A percentile compares a stretch with the other conserved stretches of the same genome.
phyloP scores from a whole-genome alignment of 2,888 invertebrate species.

The Drosophila subsilvestris region DNA sequence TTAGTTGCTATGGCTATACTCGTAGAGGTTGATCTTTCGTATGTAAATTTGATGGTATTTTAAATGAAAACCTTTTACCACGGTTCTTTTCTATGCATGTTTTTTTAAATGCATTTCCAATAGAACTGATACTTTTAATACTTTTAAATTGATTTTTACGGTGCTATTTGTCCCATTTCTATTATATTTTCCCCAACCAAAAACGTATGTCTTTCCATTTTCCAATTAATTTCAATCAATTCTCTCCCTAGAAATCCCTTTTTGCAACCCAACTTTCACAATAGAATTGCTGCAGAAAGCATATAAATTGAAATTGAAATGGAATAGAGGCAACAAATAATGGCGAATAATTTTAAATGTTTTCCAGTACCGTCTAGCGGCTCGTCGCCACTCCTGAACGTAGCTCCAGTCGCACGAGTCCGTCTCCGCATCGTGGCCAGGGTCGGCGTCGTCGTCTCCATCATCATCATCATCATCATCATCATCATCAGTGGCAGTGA shows the following conservation, averaged over 20 bases:
- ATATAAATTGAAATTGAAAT: constrained; percentile 38
- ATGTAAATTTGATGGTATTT: constrained; percentile 11
- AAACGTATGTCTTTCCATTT: constrained; percentile 29
- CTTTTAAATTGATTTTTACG: neutral
- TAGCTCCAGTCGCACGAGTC: constrained; percentile 90
- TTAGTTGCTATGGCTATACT: neutral
- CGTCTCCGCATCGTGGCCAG: constrained; percentile 82
- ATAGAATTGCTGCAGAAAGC: constrained; percentile 51
- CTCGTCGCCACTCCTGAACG: constrained; percentile 88
- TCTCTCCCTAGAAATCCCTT: constrained; percentile 47
- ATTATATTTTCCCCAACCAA: neutral
- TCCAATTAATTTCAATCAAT: constrained; percentile 40
- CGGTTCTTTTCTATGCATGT: neutral
- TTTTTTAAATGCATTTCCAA: neutral
- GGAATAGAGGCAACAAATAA: constrained; percentile 29
- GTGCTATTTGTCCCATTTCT: neutral
- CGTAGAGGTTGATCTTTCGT: neutral
- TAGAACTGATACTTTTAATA: neutral
- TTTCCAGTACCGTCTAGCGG: constrained; percentile 72
- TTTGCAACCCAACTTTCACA: constrained; percentile 67
- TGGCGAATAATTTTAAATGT: constrained; percentile 51
- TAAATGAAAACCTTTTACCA: neutral
- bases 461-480: constrained; percentile 56
- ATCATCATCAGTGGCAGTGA: constrained; percentile 25
- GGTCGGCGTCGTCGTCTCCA: constrained; percentile 70